phyloP scores from a whole-genome alignment of 1,140 invertebrate genomes.

The Ostrea edulis region DNA sequence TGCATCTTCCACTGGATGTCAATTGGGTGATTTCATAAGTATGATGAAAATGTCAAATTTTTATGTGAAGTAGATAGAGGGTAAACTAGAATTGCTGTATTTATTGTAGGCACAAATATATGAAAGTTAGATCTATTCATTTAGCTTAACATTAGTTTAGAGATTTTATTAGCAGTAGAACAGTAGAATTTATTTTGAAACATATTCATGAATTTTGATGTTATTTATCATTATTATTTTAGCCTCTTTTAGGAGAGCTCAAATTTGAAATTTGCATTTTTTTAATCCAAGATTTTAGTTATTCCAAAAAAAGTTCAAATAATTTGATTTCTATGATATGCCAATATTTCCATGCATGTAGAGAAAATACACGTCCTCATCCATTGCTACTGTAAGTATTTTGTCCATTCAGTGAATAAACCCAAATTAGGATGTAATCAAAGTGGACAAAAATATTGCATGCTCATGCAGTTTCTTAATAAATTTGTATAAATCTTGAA shows the following conservation, averaged over 20 bases:
- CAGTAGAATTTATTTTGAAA: no score
- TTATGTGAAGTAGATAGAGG: neutral
- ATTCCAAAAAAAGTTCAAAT: no score
- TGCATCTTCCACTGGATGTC: neutral
- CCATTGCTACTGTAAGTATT: constrained; percentile 17
- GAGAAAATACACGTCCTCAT: constrained; percentile 24
- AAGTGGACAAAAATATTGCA: neutral
- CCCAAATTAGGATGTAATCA: neutral
- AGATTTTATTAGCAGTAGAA: no score
- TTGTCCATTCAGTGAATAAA: neutral
- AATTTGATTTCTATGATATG: neutral
- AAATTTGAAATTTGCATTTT: no score
- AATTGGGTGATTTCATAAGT: neutral
- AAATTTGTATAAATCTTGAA: neutral
- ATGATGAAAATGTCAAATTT: neutral
- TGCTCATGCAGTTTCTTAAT: neutral
- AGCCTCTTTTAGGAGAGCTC: no score
- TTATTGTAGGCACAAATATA: neutral
- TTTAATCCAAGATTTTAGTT: no score
- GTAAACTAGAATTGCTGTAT: neutral
- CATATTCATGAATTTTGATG: no score
- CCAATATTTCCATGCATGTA: neutral
- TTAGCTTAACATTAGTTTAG: no score
- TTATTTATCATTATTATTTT: no score
- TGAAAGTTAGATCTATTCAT: neutral